Evolutionary conservation across 2,888 invertebrate genomes (phyloP).

Genomic region (Ophion costatus): DNA sequence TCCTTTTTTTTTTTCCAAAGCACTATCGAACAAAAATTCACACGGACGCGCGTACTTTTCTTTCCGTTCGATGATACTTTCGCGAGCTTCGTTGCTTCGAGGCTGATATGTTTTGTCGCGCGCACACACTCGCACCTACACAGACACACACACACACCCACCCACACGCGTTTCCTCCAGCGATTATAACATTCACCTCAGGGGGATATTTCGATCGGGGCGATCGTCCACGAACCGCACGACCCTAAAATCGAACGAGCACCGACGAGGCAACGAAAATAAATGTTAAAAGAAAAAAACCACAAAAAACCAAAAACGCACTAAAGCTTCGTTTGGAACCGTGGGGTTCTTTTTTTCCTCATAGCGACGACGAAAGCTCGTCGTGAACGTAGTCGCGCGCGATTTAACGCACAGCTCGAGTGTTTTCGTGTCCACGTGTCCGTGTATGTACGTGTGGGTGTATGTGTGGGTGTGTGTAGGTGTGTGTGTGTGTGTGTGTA

Average conservation of each 20-base stretch:
- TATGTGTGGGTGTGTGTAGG: not conserved
- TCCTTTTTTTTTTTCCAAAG: not conserved
- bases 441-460: not conserved
- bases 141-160: constrained; percentile 5
- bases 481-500: constrained; percentile 51
- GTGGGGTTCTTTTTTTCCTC: constrained; percentile 1
- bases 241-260: not conserved
- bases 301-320: constrained; percentile 6
- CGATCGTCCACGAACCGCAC: not conserved
- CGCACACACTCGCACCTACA: constrained; percentile 13
- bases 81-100: constrained; percentile 9
- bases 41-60: not conserved
- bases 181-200: not conserved
- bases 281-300: constrained; percentile 10
- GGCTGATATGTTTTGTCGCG: constrained; percentile 11
- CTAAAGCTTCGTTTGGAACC: not conserved
- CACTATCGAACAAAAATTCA: not conserved
- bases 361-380: constrained; percentile 1
- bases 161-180: not conserved
- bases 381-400: constrained; percentile 51
- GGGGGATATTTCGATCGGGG: not conserved
- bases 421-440: constrained; percentile 2
- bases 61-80: not conserved
- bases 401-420: constrained; percentile 25
- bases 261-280: constrained; percentile 5